Evolutionary conservation across 2,797 vertebrate species (phyloP).

Genomic region (Sebastes flavidus): DNA sequence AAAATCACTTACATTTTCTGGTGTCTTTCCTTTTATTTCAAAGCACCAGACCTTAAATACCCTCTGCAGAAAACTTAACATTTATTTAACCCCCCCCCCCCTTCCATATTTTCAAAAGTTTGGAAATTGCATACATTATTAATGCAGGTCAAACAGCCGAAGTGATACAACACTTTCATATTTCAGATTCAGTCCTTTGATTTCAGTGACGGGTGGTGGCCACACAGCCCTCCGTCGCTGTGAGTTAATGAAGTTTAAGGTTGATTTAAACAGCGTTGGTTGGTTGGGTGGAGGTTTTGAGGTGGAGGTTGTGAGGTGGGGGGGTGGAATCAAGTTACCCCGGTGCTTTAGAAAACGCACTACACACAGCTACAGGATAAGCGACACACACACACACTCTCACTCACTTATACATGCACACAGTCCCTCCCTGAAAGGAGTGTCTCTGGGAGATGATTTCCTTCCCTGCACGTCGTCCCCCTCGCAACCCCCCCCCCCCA

Average conservation of each 20-base stretch:
- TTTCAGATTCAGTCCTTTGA: neutral
- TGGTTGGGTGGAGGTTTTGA: neutral
- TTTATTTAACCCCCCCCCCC: neutral
- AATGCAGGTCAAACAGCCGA: neutral
- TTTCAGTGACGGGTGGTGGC: neutral
- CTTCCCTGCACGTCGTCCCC: conserved; percentile 78
- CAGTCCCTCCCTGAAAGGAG: neutral
- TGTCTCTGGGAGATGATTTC: conserved; percentile 78
- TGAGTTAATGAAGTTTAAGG: conserved; percentile 25
- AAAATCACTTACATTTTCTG: too few relatives aligned
- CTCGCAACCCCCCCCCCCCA: conserved; percentile 54
- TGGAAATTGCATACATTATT: neutral
- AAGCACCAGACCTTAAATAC: neutral
- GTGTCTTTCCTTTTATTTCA: neutral
- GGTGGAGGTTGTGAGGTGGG: neutral
- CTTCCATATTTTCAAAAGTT: neutral
- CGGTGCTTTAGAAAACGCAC: conserved; percentile 21
- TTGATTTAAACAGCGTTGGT: conserved; percentile 18
- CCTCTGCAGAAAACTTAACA: neutral
- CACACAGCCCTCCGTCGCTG: neutral
- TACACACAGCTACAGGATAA: conserved; percentile 10
- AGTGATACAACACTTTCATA: neutral
- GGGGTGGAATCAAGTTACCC: conserved; percentile 35
- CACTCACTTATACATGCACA: conserved; percentile 13
- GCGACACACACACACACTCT: neutral